These are phyloP conservation scores for Phenacoccus solenopsis DNA, from an alignment of 1,140 invertebrate genomes.

Conservation along the genomic window DNA sequence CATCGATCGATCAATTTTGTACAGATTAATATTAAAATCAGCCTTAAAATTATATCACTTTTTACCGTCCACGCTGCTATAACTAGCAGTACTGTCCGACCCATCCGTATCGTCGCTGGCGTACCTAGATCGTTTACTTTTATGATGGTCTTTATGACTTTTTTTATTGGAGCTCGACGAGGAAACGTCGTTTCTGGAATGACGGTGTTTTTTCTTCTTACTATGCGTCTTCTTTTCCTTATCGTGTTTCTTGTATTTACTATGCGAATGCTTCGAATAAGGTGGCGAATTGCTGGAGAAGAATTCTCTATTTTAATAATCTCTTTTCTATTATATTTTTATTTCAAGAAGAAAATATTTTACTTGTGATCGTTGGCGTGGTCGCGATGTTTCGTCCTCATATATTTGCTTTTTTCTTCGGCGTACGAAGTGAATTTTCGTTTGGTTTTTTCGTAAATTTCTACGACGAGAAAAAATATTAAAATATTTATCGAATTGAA, in stretches of 20 bases:
- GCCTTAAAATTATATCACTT: neutral
- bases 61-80: neutral
- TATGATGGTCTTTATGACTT: neutral
- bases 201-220: neutral
- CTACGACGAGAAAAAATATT: no score
- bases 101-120: neutral
- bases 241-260: neutral
- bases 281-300: neutral
- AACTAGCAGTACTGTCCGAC: neutral
- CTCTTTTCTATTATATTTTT: no score
- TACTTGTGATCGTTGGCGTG: neutral
- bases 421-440: neutral
- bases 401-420: neutral
- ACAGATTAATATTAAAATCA: no score
- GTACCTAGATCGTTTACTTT: neutral
- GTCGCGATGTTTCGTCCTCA: neutral
- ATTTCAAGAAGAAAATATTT: neutral
- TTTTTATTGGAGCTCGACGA: conserved; percentile 5
- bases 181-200: neutral
- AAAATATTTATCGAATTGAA: no score
- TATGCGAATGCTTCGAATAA: neutral
- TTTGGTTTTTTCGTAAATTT: neutral
- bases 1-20: no score
- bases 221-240: neutral
- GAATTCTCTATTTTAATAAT: no score